Conservation (phyloP, 2,888 invertebrate genomes). For the Nowickia ferox region DNA sequence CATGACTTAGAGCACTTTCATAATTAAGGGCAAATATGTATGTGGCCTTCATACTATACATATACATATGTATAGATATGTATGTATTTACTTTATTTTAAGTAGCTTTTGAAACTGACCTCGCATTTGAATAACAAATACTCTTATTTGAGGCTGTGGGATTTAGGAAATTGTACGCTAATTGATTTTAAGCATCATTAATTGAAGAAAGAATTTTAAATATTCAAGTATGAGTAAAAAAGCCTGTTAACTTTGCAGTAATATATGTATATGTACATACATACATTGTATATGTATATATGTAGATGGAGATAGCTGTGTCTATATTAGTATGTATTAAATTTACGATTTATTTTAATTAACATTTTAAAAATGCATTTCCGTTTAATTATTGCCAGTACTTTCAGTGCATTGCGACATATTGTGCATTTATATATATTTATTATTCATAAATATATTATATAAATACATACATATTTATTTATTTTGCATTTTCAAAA, state of each 20-base stretch:
- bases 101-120: background rate
- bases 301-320: too few species aligned
- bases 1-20: too few species aligned
- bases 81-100: too few species aligned
- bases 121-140: background rate
- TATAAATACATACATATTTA: background rate
- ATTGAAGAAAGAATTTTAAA: conserved; percentile 34
- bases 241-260: too few species aligned
- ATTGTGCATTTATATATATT: background rate
- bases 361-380: background rate
- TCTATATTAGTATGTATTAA: too few species aligned
- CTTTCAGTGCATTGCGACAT: background rate
- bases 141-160: background rate
- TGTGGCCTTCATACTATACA: too few species aligned
- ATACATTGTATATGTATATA: too few species aligned
- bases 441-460: background rate
- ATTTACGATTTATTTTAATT: too few species aligned
- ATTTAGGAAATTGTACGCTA: conserved; percentile 12
- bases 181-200: conserved; percentile 43
- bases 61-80: too few species aligned
- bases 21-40: too few species aligned
- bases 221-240: background rate
- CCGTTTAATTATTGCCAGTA: background rate
- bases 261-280: too few species aligned
- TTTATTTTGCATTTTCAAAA: background rate